Evolutionary conservation across 2,113 vertebrate genomes (phyloP), one percentile per base, ranked within the genome.

Genomic region (Bubo blakistoni): DNA sequence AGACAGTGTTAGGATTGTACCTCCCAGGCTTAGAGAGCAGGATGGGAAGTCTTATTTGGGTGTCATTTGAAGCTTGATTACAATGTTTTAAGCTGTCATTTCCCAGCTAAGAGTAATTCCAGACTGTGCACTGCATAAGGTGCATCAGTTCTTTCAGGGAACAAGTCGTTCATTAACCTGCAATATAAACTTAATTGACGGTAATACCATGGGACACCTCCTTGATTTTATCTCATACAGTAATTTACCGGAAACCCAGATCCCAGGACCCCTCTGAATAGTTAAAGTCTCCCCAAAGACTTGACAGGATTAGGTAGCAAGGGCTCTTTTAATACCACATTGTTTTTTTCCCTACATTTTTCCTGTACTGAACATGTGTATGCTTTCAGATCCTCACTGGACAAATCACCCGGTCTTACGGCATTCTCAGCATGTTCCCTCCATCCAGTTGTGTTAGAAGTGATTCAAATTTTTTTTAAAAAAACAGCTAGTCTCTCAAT

Each of bases 361-460:
- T 63, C 47, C 32, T 74, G 20, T 15, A 17, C 29, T 81, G 58
- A 88, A 32, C 25, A 8, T 0, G 0, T 12, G 8, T 19, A 0
- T 12, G 5, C 12, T 46, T 66, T 65, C 49, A 76, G 36, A 76
- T 66, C 38, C 61, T 34, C 26, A 10, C 67, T 83, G 62, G 58
- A 58, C 46, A 80, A 44, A 72, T 66, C 38, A 47, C 22, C 24
- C 27, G 6, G 12, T 55, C 70, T 66, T 66, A 4, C 1, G 2
- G 24, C 36, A 55, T 57, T 58, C 70, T 34, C 36, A 89, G 19
- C 22, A 73, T 46, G 5, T 73, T 81, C 67, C 26, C 25, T 87
- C 36, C 16, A 22, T 62, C 47, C 20, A 34, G 3, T 58, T 61
- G 9, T 80, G 29, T 36, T 66, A 46, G 70, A 85, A 89, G 30